Percentiles rank a stretch among this genome's conserved stretches.
Conservation (phyloP, 2,888 invertebrate genomes). For the Stictocephala bisonia region DNA sequence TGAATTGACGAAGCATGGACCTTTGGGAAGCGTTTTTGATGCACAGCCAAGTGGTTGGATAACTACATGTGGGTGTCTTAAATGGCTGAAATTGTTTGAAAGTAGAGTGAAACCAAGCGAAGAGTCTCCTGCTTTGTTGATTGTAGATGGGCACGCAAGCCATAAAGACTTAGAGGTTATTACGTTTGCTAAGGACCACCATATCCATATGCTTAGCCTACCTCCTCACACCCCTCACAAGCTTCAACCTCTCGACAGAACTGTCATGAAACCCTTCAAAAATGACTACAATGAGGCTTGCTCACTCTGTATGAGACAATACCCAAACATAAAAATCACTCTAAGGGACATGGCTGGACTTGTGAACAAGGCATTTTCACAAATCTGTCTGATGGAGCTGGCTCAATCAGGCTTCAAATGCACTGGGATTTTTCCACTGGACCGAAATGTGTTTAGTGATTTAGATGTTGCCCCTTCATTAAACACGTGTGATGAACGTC, state of each 20-base stretch:
- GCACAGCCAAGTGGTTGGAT: conserved; percentile 23
- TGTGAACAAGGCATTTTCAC: conserved; percentile 50
- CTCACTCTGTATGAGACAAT: conserved; percentile 20
- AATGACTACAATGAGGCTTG: conserved; percentile 26
- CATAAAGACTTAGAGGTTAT: conserved; percentile 58
- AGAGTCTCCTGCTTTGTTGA: conserved; percentile 54
- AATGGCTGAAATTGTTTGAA: conserved; percentile 30
- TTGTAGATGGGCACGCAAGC: conserved; percentile 57
- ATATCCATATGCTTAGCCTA: conserved; percentile 56
- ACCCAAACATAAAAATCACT: background rate
- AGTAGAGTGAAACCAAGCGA: conserved; percentile 46
- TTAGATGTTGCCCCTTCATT: conserved; percentile 29
- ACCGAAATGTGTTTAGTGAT: conserved; percentile 50
- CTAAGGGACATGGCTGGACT: conserved; percentile 53
- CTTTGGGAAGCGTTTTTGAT: conserved; percentile 20
- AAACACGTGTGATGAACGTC: background rate
- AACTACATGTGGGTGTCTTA: background rate
- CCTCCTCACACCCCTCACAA: conserved; percentile 58
- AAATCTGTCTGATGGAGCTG: conserved; percentile 51
- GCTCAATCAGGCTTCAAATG: conserved; percentile 55
- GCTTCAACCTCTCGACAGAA: conserved; percentile 43
- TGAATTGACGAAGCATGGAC: conserved; percentile 6
- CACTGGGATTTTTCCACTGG: conserved; percentile 62
- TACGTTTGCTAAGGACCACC: conserved; percentile 51
- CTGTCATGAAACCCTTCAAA: conserved; percentile 39